A percentile compares a stretch with the other conserved stretches of the same genome.
phyloP scores from a whole-genome alignment of 2,797 vertebrate species.

The Pristis pectinata region DNA sequence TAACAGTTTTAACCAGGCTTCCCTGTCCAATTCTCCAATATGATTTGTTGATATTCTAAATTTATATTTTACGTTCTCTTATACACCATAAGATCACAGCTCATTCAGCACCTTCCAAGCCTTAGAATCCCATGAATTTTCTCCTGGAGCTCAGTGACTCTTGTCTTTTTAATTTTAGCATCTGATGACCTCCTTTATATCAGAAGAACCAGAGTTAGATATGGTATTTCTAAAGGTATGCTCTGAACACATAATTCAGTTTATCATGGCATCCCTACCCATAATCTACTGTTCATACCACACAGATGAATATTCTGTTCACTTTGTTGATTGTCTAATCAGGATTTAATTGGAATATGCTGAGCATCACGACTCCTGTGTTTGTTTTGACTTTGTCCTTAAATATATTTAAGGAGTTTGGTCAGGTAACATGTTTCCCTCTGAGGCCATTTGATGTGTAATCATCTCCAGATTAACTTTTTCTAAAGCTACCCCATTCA shows the following conservation, averaged over 20 bases:
- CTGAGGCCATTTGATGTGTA: too few species aligned
- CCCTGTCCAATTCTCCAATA: not conserved
- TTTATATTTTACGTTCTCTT: not conserved
- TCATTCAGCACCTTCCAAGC: not conserved
- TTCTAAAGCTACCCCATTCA: too few species aligned
- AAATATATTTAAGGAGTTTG: too few species aligned
- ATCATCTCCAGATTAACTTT: too few species aligned
- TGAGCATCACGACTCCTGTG: too few species aligned
- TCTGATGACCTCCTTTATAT: not conserved
- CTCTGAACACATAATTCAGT: not conserved
- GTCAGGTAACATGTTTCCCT: too few species aligned
- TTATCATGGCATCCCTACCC: not conserved
- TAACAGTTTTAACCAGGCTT: not conserved
- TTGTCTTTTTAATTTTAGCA: not conserved
- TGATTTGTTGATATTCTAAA: not conserved
- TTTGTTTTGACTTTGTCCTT: too few species aligned
- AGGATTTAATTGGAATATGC: not conserved
- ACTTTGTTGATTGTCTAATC: not conserved
- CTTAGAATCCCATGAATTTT: not conserved
- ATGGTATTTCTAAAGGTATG: not conserved
- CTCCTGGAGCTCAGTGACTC: not conserved
- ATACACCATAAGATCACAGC: not conserved
- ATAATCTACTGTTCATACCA: not conserved
- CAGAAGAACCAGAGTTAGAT: not conserved
- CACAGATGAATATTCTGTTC: not conserved